These are phyloP conservation scores for Sceliomorpha sp. DNA, from an alignment of 2,888 invertebrate species.

Conservation along the genomic window DNA sequence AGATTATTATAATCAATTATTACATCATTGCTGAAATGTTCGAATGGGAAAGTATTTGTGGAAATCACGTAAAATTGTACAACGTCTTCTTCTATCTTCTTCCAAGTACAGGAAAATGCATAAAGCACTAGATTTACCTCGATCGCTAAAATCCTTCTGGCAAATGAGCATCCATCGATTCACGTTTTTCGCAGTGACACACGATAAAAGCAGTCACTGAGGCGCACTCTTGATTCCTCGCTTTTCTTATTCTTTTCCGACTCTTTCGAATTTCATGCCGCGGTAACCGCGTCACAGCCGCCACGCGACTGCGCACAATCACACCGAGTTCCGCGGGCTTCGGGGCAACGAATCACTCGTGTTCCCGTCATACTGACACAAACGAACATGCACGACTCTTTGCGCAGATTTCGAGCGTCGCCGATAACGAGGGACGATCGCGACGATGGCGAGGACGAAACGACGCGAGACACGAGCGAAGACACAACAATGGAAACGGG, in stretches of 20 bases:
- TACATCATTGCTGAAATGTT: no score
- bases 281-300: constrained; percentile 33
- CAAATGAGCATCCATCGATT: neutral
- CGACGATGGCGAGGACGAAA: neutral
- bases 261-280: constrained; percentile 36
- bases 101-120: no score
- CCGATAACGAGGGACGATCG: neutral
- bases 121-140: constrained; percentile 2
- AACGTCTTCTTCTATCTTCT: no score
- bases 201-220: constrained; percentile 24
- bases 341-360: constrained; percentile 31
- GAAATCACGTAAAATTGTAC: no score
- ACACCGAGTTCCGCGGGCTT: constrained; percentile 30
- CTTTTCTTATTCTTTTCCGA: constrained; percentile 4
- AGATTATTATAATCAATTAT: no score
- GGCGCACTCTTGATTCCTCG: constrained; percentile 8
- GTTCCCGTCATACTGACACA: constrained; percentile 39
- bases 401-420: neutral
- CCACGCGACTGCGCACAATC: constrained; percentile 41
- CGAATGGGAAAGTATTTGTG: no score
- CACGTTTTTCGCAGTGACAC: constrained; percentile 7
- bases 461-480: constrained; percentile 1
- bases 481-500: constrained; percentile 12
- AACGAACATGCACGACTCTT: constrained; percentile 8
- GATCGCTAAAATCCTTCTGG: constrained; percentile 1